Conservation (phyloP, 92 coral and sea anemone genomes). For the Diadumene lineata region DNA sequence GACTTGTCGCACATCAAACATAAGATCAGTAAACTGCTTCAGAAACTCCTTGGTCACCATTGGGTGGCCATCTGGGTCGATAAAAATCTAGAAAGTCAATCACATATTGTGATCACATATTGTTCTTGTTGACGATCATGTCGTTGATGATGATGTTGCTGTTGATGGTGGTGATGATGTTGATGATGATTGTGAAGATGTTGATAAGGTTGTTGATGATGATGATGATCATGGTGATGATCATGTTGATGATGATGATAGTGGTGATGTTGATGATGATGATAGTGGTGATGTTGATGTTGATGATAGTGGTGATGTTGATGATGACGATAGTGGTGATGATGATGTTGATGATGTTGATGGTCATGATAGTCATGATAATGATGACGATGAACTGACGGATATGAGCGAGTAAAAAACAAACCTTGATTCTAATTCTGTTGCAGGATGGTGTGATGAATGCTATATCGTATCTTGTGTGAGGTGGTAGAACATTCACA, state of each 20-base stretch:
- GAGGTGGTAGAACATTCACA: background rate
- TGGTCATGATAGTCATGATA: background rate
- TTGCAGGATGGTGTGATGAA: constrained; percentile 2
- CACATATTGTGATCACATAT: too few species aligned
- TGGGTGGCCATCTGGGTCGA: constrained; percentile 2
- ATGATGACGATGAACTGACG: background rate
- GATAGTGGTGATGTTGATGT: background rate
- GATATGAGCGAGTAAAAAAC: background rate
- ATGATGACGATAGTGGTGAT: background rate
- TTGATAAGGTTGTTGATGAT: too few species aligned
- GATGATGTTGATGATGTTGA: background rate
- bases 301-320: background rate
- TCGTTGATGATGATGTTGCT: too few species aligned
- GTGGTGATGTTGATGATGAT: background rate
- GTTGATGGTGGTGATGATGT: too few species aligned
- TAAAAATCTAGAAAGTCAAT: constrained; percentile 21
- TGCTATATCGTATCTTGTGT: constrained; percentile 10
- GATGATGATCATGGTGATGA: background rate
- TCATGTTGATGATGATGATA: background rate
- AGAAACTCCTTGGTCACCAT: too few species aligned
- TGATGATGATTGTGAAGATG: background rate
- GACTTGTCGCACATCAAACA: background rate
- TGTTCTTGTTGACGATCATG: too few species aligned
- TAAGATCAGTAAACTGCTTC: background rate
- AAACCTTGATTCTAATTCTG: constrained; percentile 17